Conservation (phyloP, 2,113 vertebrate genomes). For the Chelonoidis abingdonii region DNA sequence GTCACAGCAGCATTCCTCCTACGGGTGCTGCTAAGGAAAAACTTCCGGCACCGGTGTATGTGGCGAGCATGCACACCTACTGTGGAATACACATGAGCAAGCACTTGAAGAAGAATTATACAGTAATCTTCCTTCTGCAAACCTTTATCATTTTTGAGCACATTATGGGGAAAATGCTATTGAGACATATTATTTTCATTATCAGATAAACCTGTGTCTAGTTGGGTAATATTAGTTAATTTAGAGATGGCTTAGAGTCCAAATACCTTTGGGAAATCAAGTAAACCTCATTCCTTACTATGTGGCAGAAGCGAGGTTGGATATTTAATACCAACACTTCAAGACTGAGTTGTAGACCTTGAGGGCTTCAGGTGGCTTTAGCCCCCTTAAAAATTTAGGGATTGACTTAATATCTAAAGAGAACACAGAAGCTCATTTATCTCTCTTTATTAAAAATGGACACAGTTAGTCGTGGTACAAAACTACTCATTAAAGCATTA, state of each 20-base stretch:
- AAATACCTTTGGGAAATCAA: background rate
- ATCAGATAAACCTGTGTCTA: background rate
- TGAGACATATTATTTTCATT: slow-evolving; percentile 33
- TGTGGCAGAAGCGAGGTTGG: background rate
- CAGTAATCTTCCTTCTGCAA: slow-evolving; percentile 22
- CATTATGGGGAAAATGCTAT: slow-evolving; percentile 44
- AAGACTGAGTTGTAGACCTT: background rate
- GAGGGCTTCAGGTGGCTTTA: background rate
- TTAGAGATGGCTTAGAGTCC: background rate
- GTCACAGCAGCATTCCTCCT: no score
- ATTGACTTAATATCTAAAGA: background rate
- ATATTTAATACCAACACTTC: fast-evolving
- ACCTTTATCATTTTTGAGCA: slow-evolving; percentile 40
- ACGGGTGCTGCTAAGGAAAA: no score
- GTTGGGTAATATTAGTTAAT: background rate
- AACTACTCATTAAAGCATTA: background rate
- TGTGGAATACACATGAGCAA: no score
- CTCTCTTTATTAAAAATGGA: background rate
- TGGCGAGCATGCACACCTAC: no score
- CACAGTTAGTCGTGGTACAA: background rate
- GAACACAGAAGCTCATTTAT: background rate
- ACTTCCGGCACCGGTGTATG: no score
- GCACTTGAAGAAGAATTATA: background rate
- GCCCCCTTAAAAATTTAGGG: background rate
- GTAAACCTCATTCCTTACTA: background rate